Percentiles rank a stretch among this genome's conserved stretches.
Conservation (phyloP, 2,797 vertebrate genomes). For the Anas georgica region DNA sequence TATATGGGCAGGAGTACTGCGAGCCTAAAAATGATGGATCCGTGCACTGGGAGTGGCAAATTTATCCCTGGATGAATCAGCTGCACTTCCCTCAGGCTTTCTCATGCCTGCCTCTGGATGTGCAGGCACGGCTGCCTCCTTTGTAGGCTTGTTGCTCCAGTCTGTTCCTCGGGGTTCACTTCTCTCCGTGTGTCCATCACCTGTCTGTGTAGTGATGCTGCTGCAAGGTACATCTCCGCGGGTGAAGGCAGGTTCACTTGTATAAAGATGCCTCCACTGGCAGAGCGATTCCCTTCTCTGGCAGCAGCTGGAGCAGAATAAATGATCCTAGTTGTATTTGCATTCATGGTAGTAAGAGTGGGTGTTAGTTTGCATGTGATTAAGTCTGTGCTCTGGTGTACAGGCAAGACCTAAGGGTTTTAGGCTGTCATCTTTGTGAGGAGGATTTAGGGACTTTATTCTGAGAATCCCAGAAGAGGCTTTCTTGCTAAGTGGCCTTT, state of each 20-base stretch:
- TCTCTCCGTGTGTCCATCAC: neutral
- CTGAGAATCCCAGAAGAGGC: neutral
- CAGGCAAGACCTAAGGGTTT: neutral
- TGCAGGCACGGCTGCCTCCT: neutral
- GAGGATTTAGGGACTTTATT: neutral
- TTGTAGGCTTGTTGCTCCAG: neutral
- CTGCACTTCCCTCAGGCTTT: neutral
- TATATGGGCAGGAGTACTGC: neutral
- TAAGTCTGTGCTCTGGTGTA: neutral
- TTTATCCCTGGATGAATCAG: neutral
- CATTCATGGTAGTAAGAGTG: neutral
- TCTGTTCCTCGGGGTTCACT: rapidly evolving
- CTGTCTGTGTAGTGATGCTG: neutral
- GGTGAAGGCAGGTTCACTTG: neutral
- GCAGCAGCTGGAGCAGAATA: neutral
- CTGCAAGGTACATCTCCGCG: neutral
- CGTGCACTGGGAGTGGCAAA: neutral
- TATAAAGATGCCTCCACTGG: neutral
- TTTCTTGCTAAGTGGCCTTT: neutral
- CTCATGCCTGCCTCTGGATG: neutral
- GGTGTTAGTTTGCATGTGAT: too few species aligned
- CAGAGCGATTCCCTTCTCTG: neutral
- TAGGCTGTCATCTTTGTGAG: neutral
- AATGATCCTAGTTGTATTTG: neutral
- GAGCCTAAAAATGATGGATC: neutral